These are phyloP conservation scores for Andricus curvator DNA, from an alignment of 2,888 invertebrate genomes.

Conservation along the genomic window DNA sequence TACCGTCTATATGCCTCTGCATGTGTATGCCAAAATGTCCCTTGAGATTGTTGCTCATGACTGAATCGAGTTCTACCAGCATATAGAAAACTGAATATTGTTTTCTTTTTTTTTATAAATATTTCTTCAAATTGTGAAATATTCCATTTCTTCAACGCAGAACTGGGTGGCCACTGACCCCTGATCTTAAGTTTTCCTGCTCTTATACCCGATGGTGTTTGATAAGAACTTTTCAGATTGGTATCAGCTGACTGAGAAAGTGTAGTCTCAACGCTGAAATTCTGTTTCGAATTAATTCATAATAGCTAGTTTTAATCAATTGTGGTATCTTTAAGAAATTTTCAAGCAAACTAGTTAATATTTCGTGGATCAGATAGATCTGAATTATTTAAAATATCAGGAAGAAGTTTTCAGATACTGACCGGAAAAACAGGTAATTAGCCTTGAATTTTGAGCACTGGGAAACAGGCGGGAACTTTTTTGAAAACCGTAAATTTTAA, in stretches of 20 bases:
- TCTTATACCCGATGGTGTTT: neutral
- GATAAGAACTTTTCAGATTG: neutral
- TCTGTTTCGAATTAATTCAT: neutral
- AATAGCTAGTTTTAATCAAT: neutral
- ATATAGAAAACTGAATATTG: neutral
- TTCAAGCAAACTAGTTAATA: neutral
- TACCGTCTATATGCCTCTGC: neutral
- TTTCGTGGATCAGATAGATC: neutral
- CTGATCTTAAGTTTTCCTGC: neutral
- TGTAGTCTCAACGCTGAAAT: neutral
- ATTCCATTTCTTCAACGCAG: no score
- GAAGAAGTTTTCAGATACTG: neutral
- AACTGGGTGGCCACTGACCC: no score
- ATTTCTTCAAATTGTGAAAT: no score
- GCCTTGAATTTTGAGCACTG: no score
- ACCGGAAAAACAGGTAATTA: no score
- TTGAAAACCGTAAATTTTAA: no score
- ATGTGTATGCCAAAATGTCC: neutral
- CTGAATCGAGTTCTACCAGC: neutral
- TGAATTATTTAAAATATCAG: neutral
- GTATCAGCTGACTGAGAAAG: neutral
- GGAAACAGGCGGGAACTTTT: no score
- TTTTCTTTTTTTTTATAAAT: no score
- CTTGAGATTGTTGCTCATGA: neutral
- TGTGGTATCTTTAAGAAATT: neutral